Conservation (phyloP, 2,888 invertebrate genomes). For the Ectemnius continuus region DNA sequence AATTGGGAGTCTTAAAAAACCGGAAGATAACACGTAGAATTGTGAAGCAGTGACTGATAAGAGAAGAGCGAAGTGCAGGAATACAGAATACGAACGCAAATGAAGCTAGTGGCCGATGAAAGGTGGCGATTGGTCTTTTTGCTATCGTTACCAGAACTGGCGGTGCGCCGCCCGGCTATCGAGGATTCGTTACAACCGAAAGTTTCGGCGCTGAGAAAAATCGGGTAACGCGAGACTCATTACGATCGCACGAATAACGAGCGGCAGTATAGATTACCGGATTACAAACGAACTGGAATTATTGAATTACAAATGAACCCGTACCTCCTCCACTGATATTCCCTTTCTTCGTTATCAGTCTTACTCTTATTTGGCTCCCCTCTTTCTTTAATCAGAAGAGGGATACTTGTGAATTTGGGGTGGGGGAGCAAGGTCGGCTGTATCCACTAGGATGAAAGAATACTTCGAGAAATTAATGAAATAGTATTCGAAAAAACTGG, state of each 20-base stretch:
- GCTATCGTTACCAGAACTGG: conserved; percentile 44
- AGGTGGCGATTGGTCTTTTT: conserved; percentile 16
- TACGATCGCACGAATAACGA: conserved; percentile 72
- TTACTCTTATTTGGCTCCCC: not conserved
- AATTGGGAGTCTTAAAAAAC: too few relatives aligned
- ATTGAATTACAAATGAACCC: conserved; percentile 68
- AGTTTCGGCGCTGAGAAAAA: conserved; percentile 59
- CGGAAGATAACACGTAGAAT: too few relatives aligned
- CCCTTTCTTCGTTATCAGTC: conserved; percentile 29
- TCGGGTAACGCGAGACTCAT: conserved; percentile 75
- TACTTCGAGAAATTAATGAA: not conserved
- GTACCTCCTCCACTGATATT: conserved; percentile 38
- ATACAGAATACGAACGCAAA: not conserved
- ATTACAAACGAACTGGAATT: conserved; percentile 72
- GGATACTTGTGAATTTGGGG: not conserved
- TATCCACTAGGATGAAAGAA: not conserved
- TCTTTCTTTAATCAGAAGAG: too few relatives aligned
- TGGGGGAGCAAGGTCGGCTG: not conserved
- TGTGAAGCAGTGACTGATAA: too few relatives aligned
- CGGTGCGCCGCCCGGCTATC: conserved; percentile 45
- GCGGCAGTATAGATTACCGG: conserved; percentile 73
- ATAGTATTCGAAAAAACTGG: not conserved
- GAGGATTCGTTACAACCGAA: conserved; percentile 58
- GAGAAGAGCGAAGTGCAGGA: not conserved
- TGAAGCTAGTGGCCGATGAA: not conserved